Conservation (phyloP, 2,888 invertebrate species). For the Drosophila cognata region DNA sequence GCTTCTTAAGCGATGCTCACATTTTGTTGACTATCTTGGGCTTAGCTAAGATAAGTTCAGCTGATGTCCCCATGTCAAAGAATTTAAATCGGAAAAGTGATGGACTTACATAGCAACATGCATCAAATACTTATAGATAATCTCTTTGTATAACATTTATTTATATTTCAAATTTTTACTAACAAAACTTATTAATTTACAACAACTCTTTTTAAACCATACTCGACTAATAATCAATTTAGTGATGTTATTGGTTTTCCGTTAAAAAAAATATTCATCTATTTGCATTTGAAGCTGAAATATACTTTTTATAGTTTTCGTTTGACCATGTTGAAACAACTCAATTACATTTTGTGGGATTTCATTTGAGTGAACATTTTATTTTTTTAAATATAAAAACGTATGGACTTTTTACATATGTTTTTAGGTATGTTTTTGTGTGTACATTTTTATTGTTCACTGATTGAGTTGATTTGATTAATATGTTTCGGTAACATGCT, state of each 20-base stretch:
- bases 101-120: background rate
- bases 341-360: background rate
- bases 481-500: background rate
- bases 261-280: background rate
- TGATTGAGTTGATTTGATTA: background rate
- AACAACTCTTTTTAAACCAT: background rate
- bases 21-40: conserved; percentile 10
- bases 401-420: background rate
- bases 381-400: background rate
- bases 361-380: background rate
- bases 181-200: background rate
- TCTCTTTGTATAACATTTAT: background rate
- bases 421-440: background rate
- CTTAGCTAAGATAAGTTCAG: conserved; percentile 11
- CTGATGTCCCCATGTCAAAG: conserved; percentile 8
- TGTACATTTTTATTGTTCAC: background rate
- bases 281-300: background rate
- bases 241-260: background rate
- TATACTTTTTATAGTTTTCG: background rate
- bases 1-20: conserved; percentile 32
- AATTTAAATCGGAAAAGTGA: background rate
- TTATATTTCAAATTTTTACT: background rate
- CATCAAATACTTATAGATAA: background rate
- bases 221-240: background rate
- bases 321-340: background rate